phyloP scores from a whole-genome alignment of 2,888 invertebrate species.

The Blastobasis lacticolella region DNA sequence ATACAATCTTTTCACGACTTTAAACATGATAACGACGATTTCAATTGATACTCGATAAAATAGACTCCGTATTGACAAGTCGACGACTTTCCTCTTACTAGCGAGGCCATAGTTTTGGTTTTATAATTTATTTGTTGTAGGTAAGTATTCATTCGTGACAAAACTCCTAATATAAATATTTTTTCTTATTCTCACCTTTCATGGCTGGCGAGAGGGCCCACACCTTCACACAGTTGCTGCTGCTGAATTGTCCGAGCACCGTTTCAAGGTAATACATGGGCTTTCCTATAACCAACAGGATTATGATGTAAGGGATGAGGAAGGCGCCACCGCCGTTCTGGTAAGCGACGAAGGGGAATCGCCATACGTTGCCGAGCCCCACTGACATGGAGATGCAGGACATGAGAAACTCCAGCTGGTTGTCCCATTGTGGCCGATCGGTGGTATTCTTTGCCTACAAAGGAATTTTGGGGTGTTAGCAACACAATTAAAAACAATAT shows the following conservation, averaged over 20 bases:
- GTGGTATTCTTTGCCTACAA: background rate
- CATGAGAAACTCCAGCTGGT: conserved; percentile 81
- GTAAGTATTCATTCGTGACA: too few relatives aligned
- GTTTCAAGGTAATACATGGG: conserved; percentile 91
- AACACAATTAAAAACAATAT: too few relatives aligned
- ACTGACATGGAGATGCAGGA: conserved; percentile 84
- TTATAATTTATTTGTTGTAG: too few relatives aligned
- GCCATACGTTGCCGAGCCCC: conserved; percentile 83
- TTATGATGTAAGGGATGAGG: conserved; percentile 81
- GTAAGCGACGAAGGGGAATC: conserved; percentile 75
- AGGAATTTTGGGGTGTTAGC: background rate
- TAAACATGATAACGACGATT: too few relatives aligned
- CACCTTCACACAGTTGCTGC: conserved; percentile 84
- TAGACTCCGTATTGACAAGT: too few relatives aligned
- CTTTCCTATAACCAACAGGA: conserved; percentile 80
- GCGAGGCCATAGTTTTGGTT: too few relatives aligned
- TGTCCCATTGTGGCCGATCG: conserved; percentile 74
- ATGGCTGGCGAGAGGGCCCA: conserved; percentile 80
- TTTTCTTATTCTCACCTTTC: conserved; percentile 73
- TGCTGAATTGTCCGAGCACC: conserved; percentile 87
- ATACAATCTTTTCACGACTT: too few relatives aligned
- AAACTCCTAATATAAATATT: too few relatives aligned
- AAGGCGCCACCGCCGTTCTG: conserved; percentile 85
- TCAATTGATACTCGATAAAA: too few relatives aligned
- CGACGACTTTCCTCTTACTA: too few relatives aligned